Conservation (phyloP, 1,140 invertebrate species). For the Trissolcus basalis region DNA sequence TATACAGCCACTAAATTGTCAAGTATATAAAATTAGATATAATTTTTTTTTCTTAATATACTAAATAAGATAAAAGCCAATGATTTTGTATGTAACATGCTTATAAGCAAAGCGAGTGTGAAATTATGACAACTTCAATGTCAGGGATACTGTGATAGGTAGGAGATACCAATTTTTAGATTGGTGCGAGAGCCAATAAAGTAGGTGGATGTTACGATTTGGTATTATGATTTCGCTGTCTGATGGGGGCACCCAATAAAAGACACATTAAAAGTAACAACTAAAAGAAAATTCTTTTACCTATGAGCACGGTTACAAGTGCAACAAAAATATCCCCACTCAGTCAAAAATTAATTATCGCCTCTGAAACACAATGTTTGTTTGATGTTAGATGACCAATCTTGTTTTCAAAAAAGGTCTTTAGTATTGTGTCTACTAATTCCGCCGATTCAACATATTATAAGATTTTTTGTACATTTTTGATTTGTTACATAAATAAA, state of each 20-base stretch:
- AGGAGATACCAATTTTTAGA: neutral
- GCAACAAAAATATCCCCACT: conserved; percentile 69
- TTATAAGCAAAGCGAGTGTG: too few relatives aligned
- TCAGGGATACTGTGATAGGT: too few relatives aligned
- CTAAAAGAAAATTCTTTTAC: conserved; percentile 67
- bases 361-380: conserved; percentile 71
- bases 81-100: too few relatives aligned
- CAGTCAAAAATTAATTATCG: conserved; percentile 70
- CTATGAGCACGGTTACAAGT: conserved; percentile 69
- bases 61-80: too few relatives aligned
- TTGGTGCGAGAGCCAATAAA: conserved; percentile 54
- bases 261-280: conserved; percentile 62
- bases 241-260: conserved; percentile 61
- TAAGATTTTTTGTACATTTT: too few relatives aligned
- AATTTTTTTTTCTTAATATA: neutral
- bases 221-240: conserved; percentile 51
- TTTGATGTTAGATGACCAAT: conserved; percentile 30
- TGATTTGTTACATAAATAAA: too few relatives aligned
- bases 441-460: conserved; percentile 40
- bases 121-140: neutral
- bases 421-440: conserved; percentile 47
- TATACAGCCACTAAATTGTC: neutral
- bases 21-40: neutral
- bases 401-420: neutral
- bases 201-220: conserved; percentile 52